phyloP scores from a whole-genome alignment of 1,140 invertebrate species.

The Spodoptera frugiperda region DNA sequence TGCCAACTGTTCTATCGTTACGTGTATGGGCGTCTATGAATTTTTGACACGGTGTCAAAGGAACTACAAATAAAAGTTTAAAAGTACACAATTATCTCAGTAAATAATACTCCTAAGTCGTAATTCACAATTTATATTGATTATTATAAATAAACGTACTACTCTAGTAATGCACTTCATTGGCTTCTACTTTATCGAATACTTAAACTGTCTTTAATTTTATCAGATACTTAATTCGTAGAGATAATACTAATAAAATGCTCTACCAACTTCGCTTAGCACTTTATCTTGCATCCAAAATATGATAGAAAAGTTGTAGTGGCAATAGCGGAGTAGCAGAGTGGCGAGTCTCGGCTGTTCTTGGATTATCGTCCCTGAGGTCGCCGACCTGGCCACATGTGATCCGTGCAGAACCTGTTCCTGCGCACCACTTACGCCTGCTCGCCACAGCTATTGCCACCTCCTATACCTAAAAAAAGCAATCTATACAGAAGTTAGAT shows the following conservation, averaged over 20 bases:
- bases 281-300: slow-evolving; percentile 26
- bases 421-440: slow-evolving; percentile 71
- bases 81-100: too few species aligned
- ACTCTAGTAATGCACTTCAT: too few species aligned
- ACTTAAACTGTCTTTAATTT: too few species aligned
- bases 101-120: too few species aligned
- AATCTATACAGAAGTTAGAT: slow-evolving; percentile 36
- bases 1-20: slow-evolving; percentile 62
- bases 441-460: slow-evolving; percentile 59
- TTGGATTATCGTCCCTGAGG: slow-evolving; percentile 74
- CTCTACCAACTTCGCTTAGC: neutral
- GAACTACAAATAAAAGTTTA: neutral
- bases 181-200: too few species aligned
- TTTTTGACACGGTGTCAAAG: neutral
- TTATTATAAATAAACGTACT: too few species aligned
- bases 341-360: slow-evolving; percentile 47
- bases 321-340: slow-evolving; percentile 27
- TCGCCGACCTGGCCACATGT: slow-evolving; percentile 78
- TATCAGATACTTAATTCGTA: neutral
- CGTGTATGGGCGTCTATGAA: neutral
- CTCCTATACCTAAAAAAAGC: slow-evolving; percentile 50
- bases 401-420: slow-evolving; percentile 81
- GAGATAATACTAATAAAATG: neutral
- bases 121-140: too few species aligned
- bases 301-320: slow-evolving; percentile 19